Base-by-base conservation (phyloP, 2,888 invertebrate species). In the Clostera curtula region DNA sequence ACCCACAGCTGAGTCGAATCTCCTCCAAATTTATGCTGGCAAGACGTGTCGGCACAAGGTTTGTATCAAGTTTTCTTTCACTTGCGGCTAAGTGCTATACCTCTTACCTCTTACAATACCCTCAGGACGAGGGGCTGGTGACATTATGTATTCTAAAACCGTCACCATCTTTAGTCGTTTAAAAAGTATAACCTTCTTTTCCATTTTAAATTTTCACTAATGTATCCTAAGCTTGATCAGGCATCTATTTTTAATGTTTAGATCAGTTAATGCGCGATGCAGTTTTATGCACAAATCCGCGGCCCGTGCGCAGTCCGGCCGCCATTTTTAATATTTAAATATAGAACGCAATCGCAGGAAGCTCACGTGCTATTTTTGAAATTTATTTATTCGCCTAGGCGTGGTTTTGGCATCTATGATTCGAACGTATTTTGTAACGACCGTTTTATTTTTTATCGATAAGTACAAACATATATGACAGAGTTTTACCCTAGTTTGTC, bases 201-300 rank as follows among this genome's bases (percentile, higher is more conserved):
- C n/a, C n/a, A n/a, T n/a, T n/a, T n/a, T n/a, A 12, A 8, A 25
- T 9, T 14, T 10, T n/a, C 30, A 28, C 33, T 23, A 33, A 43
- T 67, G 60, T 63, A 41, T 23, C 46, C 64, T 32, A 27, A 24
- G 44, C 71, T 33, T 39, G 58, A 58, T 40, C 64, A 67, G 69
- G 67, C 56, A 46, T 79, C 82, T 83, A 83, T 83, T 82, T 82
- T 80, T 80, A 79, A 76, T 74, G 77, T 76, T 74, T 71, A 74
- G 75, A 80, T 82, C 75, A 72, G 67, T 68, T 70, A 75, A 74
- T 67, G 72, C 65, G 60, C 71, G 69, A 69, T 75, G 75, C 77
- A 80, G 71, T 82, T 82, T 83, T 82, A 82, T 80, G 83, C 70
- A 73, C 74, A 77, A 80, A 23, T 77, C 69, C 48, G 72, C 67